phyloP scores from a whole-genome alignment of 2,888 invertebrate genomes.

The Blera fallax region DNA sequence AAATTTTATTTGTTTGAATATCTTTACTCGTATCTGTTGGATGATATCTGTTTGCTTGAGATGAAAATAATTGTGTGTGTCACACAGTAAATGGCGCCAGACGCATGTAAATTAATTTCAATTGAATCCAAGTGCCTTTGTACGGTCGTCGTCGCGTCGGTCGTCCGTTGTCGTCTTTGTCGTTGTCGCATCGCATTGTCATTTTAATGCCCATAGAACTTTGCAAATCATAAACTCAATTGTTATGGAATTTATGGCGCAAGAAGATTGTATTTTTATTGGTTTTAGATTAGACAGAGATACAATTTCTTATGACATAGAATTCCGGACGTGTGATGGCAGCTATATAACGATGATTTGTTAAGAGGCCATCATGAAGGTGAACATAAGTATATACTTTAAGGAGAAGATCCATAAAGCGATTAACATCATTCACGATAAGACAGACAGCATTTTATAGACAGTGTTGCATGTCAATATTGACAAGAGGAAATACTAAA shows the following conservation, averaged over 20 bases:
- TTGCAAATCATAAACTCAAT: slow-evolving; percentile 58
- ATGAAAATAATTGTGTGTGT: neutral
- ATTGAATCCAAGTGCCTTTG: slow-evolving; percentile 46
- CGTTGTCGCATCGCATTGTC: slow-evolving; percentile 7
- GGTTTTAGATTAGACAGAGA: slow-evolving; percentile 44
- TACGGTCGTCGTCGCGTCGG: too few species aligned
- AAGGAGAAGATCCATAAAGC: neutral
- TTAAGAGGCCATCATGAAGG: slow-evolving; percentile 7
- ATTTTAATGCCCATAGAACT: slow-evolving; percentile 32
- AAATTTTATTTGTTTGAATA: neutral
- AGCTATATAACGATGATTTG: slow-evolving; percentile 31
- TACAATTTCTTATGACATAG: slow-evolving; percentile 24
- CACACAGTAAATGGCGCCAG: slow-evolving; percentile 41
- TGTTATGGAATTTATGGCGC: slow-evolving; percentile 51
- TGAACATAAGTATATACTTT: neutral
- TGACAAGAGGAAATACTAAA: neutral
- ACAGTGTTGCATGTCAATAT: neutral
- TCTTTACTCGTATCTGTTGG: neutral
- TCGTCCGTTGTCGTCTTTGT: neutral
- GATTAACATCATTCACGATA: slow-evolving; percentile 1
- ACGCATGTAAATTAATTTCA: slow-evolving; percentile 63
- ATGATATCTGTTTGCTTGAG: neutral
- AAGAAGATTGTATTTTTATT: slow-evolving; percentile 50
- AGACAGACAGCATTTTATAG: neutral
- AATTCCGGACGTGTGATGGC: slow-evolving; percentile 15